Conservation (phyloP, 1,140 invertebrate species). For the Periplaneta americana region DNA sequence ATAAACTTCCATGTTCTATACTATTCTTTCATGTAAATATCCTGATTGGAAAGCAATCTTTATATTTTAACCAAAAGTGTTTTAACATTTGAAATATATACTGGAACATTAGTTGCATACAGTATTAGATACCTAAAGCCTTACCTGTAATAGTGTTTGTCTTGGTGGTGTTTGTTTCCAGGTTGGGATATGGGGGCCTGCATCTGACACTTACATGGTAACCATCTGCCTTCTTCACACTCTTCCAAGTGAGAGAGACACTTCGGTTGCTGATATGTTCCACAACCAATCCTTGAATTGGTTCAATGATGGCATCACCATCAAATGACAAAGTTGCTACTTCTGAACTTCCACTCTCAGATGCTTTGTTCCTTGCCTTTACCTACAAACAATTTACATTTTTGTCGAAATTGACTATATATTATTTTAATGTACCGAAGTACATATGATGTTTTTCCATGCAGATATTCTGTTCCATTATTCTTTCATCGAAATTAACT, state of each 20-base stretch:
- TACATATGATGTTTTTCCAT: too few species aligned
- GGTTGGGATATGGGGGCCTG: constrained; percentile 43
- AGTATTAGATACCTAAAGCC: background rate
- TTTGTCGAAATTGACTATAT: background rate
- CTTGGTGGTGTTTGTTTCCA: constrained; percentile 26
- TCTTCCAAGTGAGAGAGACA: constrained; percentile 53
- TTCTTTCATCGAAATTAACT: too few species aligned
- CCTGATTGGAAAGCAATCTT: too few species aligned
- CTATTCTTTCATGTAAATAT: too few species aligned
- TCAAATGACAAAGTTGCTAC: constrained; percentile 52
- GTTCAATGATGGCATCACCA: constrained; percentile 51
- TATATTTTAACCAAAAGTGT: too few species aligned
- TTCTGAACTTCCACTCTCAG: constrained; percentile 51
- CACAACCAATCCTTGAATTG: constrained; percentile 49
- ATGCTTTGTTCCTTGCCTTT: constrained; percentile 53
- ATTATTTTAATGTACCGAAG: too few species aligned
- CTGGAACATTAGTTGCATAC: background rate
- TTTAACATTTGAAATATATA: background rate
- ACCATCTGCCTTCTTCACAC: constrained; percentile 49
- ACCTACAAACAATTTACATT: constrained; percentile 41
- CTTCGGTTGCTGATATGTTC: constrained; percentile 41
- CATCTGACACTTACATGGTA: constrained; percentile 49
- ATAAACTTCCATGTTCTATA: too few species aligned
- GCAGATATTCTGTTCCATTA: too few species aligned
- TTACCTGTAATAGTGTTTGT: constrained; percentile 31